Conservation (phyloP, 2,797 vertebrate genomes). For the Australoheros facetus region DNA sequence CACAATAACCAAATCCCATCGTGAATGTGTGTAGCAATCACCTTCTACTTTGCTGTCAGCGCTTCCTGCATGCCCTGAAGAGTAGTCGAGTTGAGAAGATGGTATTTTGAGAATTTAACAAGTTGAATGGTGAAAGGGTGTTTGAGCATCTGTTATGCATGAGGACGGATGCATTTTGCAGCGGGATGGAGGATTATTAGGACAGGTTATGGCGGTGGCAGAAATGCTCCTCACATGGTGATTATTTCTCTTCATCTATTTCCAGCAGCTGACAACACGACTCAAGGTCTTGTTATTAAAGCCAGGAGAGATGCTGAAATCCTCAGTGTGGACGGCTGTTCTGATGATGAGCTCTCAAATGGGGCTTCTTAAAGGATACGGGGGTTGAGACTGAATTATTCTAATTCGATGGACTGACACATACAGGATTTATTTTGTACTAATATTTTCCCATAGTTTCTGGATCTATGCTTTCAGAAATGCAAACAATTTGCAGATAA, state of each 20-base stretch:
- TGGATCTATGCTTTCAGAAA: neutral
- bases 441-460: neutral
- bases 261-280: conserved; percentile 7
- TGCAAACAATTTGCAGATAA: neutral
- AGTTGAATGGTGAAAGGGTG: neutral
- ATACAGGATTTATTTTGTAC: neutral
- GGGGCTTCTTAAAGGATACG: neutral
- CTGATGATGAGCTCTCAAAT: neutral
- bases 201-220: neutral
- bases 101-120: neutral
- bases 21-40: conserved; percentile 29
- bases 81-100: conserved; percentile 1
- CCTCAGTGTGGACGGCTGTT: neutral
- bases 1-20: conserved; percentile 24
- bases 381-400: conserved; percentile 2
- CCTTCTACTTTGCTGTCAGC: conserved; percentile 2
- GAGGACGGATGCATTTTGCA: conserved; percentile 18
- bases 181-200: conserved; percentile 11
- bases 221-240: conserved; percentile 5
- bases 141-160: conserved; percentile 21
- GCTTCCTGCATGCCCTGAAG: conserved; percentile 21
- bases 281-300: conserved; percentile 12
- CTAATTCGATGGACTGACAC: neutral
- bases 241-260: conserved; percentile 10
- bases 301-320: conserved; percentile 10